phyloP scores from a whole-genome alignment of 2,113 vertebrate species.

The Chloropsis hardwickii region DNA sequence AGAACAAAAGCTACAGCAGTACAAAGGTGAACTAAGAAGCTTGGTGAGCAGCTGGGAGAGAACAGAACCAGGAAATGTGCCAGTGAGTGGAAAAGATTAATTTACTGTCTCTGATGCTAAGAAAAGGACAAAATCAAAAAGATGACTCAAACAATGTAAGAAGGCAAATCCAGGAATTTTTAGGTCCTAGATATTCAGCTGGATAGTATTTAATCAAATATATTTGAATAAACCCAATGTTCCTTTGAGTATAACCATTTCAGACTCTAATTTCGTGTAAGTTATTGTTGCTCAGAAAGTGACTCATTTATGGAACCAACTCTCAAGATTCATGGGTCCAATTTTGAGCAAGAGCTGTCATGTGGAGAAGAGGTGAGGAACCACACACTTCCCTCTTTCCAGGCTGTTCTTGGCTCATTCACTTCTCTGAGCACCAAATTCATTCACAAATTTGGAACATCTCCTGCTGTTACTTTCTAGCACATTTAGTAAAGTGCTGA shows the following conservation, averaged over 20 bases:
- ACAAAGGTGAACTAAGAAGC: background rate
- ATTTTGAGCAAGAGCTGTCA: background rate
- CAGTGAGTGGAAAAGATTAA: background rate
- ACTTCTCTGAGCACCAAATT: background rate
- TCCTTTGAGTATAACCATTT: background rate
- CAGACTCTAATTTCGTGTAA: background rate
- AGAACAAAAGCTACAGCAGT: background rate
- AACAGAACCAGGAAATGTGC: background rate
- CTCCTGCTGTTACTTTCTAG: conserved; percentile 18
- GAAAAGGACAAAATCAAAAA: background rate
- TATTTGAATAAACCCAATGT: background rate
- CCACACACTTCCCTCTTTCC: background rate
- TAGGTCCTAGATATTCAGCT: background rate
- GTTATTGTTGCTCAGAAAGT: background rate
- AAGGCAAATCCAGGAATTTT: background rate
- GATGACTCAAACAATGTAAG: background rate
- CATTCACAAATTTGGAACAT: conserved; percentile 38
- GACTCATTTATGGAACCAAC: background rate
- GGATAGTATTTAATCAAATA: background rate
- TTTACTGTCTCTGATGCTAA: background rate
- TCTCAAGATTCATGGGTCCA: background rate
- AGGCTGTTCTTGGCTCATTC: conserved; percentile 14
- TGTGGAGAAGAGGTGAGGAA: background rate
- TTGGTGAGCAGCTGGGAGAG: background rate
- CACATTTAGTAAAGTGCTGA: conserved; percentile 25